Conservation (phyloP, 2,888 invertebrate genomes). For the Amiota communis region DNA sequence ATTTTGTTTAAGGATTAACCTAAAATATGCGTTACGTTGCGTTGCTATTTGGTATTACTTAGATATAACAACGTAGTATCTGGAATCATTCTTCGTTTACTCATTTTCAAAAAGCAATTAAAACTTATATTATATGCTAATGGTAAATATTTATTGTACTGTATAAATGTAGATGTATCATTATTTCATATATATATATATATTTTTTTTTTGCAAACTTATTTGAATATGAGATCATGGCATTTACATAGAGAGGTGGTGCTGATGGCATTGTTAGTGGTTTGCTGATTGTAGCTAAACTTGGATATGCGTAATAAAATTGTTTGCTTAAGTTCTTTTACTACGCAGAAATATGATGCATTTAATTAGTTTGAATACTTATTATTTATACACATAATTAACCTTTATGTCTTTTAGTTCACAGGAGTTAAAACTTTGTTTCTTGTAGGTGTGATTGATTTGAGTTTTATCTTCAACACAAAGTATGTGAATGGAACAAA, state of each 20-base stretch:
- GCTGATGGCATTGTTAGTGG: no score
- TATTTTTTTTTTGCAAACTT: not conserved
- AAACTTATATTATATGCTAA: not conserved
- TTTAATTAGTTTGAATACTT: no score
- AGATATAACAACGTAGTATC: not conserved
- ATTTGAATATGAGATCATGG: not conserved
- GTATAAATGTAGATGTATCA: not conserved
- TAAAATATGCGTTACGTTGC: not conserved
- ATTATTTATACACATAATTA: no score
- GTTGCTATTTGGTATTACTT: not conserved
- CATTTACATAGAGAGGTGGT: no score
- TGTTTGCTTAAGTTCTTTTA: not conserved
- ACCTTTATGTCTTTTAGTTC: no score
- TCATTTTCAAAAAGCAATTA: not conserved
- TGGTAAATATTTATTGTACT: slow-evolving; percentile 6
- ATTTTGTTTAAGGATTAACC: slow-evolving; percentile 8
- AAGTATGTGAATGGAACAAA: no score
- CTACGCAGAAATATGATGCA: no score
- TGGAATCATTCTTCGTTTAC: not conserved
- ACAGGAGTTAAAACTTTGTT: no score
- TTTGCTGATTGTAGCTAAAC: no score
- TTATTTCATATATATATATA: not conserved
- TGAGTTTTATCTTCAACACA: no score
- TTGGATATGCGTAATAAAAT: not conserved
- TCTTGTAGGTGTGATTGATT: no score